A percentile compares a stretch with the other conserved stretches of the same genome.
These are phyloP conservation scores for Tachina fera DNA, from an alignment of 2,888 invertebrate species.

Conservation along the genomic window DNA sequence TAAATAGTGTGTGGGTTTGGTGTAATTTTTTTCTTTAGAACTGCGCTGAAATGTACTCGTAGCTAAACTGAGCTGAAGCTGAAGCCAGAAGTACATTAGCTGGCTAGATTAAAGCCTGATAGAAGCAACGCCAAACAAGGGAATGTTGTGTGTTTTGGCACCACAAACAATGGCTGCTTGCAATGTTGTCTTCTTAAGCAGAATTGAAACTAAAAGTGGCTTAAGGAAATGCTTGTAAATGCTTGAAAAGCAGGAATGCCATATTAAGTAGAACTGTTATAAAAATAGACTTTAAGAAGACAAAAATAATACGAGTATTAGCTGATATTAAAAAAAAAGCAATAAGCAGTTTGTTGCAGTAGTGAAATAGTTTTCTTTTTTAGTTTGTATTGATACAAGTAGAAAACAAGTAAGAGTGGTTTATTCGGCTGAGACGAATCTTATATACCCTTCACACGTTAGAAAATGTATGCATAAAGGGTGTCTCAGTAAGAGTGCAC, in stretches of 20 bases:
- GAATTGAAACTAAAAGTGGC: slow-evolving; percentile 62
- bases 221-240: slow-evolving; percentile 33
- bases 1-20: slow-evolving; percentile 44
- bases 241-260: not conserved
- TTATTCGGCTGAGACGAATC: too few relatives aligned
- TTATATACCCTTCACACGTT: too few relatives aligned
- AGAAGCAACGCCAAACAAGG: slow-evolving; percentile 57
- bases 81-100: slow-evolving; percentile 47
- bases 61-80: slow-evolving; percentile 29
- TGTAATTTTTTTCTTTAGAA: slow-evolving; percentile 25
- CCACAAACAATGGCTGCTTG: slow-evolving; percentile 17
- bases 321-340: not conserved
- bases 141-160: not conserved
- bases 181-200: slow-evolving; percentile 19
- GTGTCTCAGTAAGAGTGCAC: too few relatives aligned
- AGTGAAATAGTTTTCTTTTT: not conserved
- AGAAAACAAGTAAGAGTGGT: not conserved
- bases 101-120: slow-evolving; percentile 48
- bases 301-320: slow-evolving; percentile 9
- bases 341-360: not conserved
- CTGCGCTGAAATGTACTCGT: slow-evolving; percentile 14
- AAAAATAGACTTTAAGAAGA: slow-evolving; percentile 51
- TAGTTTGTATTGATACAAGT: not conserved
- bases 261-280: slow-evolving; percentile 30
- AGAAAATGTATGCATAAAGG: too few relatives aligned